Evolutionary conservation across 2,888 invertebrate species (phyloP), one percentile per base, ranked within the genome.

Genomic region (Drosophila birchii): DNA sequence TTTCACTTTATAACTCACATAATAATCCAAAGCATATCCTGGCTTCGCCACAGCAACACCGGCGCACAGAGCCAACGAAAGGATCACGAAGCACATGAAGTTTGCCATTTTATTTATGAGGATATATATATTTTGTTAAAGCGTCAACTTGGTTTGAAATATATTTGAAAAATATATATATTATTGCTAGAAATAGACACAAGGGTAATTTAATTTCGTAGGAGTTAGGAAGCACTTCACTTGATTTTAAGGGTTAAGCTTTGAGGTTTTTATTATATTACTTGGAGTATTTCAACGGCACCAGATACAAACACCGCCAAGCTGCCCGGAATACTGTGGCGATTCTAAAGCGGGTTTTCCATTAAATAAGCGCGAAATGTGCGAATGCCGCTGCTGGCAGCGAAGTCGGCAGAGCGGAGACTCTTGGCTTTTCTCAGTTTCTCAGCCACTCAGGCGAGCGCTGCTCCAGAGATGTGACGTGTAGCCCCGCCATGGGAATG

Each of bases 11-110:
- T 2, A 45, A 93, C 95, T 94, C 93, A 95, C 95, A 92, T 94
- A 94, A 92, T 95, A 95, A 91, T 94, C 94, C 73, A 94, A 93
- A 77, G 93, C 93, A 77, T 93, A 94, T 80, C 92, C 93, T 71
- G 93, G 93, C 74, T 86, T 87, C 51, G 92, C 92, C 51, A 89
- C 73, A 34, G 87, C 89, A 51, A 78, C 82, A 70, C 80, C 80
- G 86, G 90, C 85, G 86, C 87, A 91, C 77, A 92, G 74, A 41
- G 88, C 87, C 78, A 93, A 69, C 51, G 87, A 80, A 53, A 92
- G 82, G 76, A 90, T 77, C 70, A 88, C 75, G 61, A 92, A 81
- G 80, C 82, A 89, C 79, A 81, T 79, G 55, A 89, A 78, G 78
- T 90, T 88, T 68, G 88, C 89, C 92, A 92, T 92, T 76, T 86